These are phyloP conservation scores for Dermatemys mawii DNA, from an alignment of 2,113 vertebrate species.

Conservation along the genomic window DNA sequence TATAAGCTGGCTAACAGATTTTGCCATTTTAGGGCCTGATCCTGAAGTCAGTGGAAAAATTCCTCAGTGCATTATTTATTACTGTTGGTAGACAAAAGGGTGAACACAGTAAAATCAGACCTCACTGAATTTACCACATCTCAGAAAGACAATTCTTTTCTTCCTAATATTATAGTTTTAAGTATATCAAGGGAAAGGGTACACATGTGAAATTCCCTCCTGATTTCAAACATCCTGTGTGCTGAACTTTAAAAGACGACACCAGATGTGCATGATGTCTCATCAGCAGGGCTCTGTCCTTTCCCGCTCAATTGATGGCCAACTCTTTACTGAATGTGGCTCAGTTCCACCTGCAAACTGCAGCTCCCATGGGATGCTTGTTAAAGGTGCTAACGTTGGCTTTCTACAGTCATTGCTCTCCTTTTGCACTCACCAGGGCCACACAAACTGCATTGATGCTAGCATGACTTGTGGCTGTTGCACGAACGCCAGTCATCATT, in stretches of 20 bases:
- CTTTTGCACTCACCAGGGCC: conserved; percentile 18
- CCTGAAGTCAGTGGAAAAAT: background rate
- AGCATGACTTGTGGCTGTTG: background rate
- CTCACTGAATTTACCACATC: background rate
- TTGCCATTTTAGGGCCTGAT: background rate
- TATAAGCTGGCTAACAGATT: background rate
- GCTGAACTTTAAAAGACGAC: background rate
- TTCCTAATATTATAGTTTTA: background rate
- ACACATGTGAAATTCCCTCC: background rate
- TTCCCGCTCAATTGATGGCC: accelerated
- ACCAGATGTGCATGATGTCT: background rate
- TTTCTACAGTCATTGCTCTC: background rate
- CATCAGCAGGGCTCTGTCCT: background rate
- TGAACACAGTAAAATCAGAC: background rate
- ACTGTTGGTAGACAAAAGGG: background rate
- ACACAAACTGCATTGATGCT: background rate
- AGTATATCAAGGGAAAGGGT: background rate
- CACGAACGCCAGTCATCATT: background rate
- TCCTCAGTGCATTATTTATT: conserved; percentile 42
- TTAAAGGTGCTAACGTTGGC: background rate
- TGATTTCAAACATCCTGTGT: background rate
- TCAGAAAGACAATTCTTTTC: background rate
- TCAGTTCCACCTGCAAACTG: background rate
- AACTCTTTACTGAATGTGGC: background rate
- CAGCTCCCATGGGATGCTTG: background rate